Base-by-base conservation (phyloP, 2,113 vertebrate species). In the Dipodomys spectabilis region DNA sequence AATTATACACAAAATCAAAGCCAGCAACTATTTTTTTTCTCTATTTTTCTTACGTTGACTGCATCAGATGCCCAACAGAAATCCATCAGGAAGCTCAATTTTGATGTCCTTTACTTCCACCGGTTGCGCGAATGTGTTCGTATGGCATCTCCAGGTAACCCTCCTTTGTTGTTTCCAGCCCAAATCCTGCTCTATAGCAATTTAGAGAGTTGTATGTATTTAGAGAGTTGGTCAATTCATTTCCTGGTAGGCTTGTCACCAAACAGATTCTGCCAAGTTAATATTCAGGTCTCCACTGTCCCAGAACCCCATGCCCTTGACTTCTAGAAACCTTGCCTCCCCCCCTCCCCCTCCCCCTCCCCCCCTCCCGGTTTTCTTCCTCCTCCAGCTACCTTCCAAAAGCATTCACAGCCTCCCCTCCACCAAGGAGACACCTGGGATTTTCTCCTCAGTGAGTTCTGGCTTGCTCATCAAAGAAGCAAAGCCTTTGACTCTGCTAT, bases 321-420 rank as follows among this genome's bases (percentile, higher is more conserved):
- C 4, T 74, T 80, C 32, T 9, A 32, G 53, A 57, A 57, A 57
- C 53, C 53, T 15, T 4, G 16, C 53, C 53, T 13, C 53, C 16
- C 8, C 15, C 39, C 15, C n/a, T 7, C 3, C 4, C 35, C 35
- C 4, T 4, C 35, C 35, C 4, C 35, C 4, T 0, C 35, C 35
- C 35, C 35, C 4, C 35, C 35, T 4, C 35, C 35, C 4, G 35
- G 35, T 39, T 27, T 3, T 27, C 20, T 39, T 71, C 8, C 6
- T 23, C 5, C 27, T 74, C 13, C 30, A 64, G 18, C 30, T 72
- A 15, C 23, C 7, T 9, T 69, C 11, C 20, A 65, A 75, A 73
- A 74, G 35, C 22, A 15, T 25, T 68, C 27, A 22, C 2, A 57
- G 6, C 25, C 68, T 13, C 27, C 5, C 71, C 35, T 39, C 4